Conservation (phyloP, 53 echinoderm and acorn worm genomes). For the Temnopleurus reevesii region DNA sequence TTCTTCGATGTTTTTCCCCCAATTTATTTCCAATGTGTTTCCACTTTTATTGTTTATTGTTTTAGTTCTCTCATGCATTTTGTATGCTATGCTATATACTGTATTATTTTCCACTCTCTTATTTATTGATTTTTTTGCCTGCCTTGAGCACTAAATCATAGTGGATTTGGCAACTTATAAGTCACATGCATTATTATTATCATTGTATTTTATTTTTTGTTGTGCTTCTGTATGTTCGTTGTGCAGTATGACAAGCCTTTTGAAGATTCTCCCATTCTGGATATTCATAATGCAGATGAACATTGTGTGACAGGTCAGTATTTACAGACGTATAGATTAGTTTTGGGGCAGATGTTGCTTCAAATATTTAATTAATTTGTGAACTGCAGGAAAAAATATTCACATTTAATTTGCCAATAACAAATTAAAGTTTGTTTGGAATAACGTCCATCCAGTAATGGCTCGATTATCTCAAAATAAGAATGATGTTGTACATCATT, state of each 20-base stretch:
- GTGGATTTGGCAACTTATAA: too few species aligned
- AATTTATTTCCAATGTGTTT: neutral
- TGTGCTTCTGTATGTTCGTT: neutral
- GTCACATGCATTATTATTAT: too few species aligned
- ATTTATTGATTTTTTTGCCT: neutral
- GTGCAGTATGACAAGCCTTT: slow-evolving; percentile 48
- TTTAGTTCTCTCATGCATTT: neutral
- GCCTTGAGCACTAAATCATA: too few species aligned
- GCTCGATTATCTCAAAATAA: too few species aligned
- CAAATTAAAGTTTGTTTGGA: too few species aligned
- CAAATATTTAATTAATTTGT: too few species aligned
- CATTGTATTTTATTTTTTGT: neutral
- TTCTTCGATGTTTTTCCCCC: too few species aligned
- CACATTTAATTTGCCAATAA: too few species aligned
- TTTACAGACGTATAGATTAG: neutral
- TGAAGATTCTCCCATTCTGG: slow-evolving; percentile 43
- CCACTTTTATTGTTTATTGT: neutral
- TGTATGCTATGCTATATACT: neutral
- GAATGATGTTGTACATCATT: too few species aligned
- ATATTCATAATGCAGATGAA: slow-evolving; percentile 34
- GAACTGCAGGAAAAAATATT: too few species aligned
- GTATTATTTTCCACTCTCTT: neutral
- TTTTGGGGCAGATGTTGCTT: too few species aligned
- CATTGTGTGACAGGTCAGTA: neutral
- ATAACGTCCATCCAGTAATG: too few species aligned